phyloP scores from a whole-genome alignment of 2,797 vertebrate genomes.

The Molossus molossus region DNA sequence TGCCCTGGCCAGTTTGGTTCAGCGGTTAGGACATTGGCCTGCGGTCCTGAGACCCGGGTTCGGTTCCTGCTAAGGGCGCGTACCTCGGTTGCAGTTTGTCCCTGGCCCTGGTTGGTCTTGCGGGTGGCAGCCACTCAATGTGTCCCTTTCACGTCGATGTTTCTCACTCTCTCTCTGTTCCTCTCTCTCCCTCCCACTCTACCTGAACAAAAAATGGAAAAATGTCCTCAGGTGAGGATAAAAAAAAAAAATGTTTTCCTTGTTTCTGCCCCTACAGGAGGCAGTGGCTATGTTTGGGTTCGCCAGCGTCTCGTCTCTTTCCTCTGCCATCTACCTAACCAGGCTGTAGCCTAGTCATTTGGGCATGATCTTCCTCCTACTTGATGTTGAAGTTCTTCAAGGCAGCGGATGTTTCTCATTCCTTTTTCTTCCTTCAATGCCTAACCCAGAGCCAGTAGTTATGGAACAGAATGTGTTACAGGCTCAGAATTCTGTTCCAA shows the following conservation, averaged over 20 bases:
- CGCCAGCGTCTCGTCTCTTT: not conserved
- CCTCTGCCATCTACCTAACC: not conserved
- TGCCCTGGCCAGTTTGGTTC: too few species aligned
- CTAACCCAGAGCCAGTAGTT: not conserved
- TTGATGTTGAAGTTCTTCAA: not conserved
- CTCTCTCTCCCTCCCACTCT: too few species aligned
- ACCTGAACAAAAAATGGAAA: too few species aligned
- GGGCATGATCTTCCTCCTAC: not conserved
- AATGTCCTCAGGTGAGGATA: too few species aligned
- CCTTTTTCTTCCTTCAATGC: not conserved
- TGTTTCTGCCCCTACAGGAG: not conserved
- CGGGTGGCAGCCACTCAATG: too few species aligned
- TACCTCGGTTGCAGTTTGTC: too few species aligned
- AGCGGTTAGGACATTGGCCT: too few species aligned
- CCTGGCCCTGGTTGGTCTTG: too few species aligned
- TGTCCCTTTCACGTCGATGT: too few species aligned
- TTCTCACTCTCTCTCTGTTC: too few species aligned
- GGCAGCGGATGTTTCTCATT: not conserved
- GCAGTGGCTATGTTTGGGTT: not conserved
- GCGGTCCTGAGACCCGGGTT: too few species aligned
- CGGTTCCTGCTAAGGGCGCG: too few species aligned
- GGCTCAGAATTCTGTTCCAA: not conserved
- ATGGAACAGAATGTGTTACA: not conserved
- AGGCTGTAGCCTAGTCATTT: not conserved
- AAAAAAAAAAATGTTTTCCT: not conserved